A percentile compares a stretch with the other conserved stretches of the same genome.
phyloP scores from a whole-genome alignment of 2,888 invertebrate species.

The Brachypalpus laphriformis region DNA sequence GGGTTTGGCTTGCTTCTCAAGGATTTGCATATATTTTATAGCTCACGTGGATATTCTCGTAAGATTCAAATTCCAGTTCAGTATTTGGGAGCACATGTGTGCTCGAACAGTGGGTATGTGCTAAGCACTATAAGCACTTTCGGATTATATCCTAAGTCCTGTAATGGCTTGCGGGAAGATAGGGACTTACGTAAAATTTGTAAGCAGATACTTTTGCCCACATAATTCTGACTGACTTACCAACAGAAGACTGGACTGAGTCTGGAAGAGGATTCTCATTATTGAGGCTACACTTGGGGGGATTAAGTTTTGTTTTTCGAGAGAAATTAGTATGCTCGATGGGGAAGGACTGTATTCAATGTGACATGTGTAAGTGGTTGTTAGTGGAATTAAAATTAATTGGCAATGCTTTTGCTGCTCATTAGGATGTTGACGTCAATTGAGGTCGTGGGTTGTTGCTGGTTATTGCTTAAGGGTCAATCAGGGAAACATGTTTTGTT shows the following conservation, averaged over 20 bases:
- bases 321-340: slow-evolving; percentile 30
- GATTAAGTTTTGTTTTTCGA: background rate
- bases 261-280: background rate
- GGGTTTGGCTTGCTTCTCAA: background rate
- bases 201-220: background rate
- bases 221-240: background rate
- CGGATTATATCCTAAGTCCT: slow-evolving; percentile 35
- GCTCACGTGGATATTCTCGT: background rate
- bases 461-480: background rate
- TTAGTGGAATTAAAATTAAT: slow-evolving; percentile 49
- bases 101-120: slow-evolving; percentile 6
- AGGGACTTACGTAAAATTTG: slow-evolving; percentile 13
- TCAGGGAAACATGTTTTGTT: background rate
- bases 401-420: slow-evolving; percentile 16
- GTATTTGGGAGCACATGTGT: background rate
- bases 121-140: slow-evolving; percentile 36
- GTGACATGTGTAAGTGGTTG: slow-evolving; percentile 49
- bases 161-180: slow-evolving; percentile 7
- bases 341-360: slow-evolving; percentile 9
- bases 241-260: background rate
- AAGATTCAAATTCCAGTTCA: background rate
- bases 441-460: background rate
- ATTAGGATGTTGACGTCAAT: slow-evolving; percentile 5
- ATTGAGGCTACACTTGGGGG: background rate
- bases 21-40: slow-evolving; percentile 38